Percentiles rank a stretch among this genome's conserved stretches.
Conservation (phyloP, 2,797 vertebrate genomes). For the Geotrypetes seraphini region DNA sequence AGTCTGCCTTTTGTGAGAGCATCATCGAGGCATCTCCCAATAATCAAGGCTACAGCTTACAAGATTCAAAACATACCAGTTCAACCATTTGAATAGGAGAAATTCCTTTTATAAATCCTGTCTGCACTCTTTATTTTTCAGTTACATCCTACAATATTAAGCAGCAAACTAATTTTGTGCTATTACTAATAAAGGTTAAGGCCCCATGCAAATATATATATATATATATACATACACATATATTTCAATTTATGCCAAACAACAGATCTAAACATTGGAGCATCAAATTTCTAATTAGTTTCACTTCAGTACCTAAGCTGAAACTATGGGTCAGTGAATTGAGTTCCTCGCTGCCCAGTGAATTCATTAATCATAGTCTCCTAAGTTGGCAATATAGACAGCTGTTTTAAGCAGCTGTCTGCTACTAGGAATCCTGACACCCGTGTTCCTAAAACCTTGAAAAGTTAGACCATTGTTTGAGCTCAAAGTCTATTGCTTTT, state of each 20-base stretch:
- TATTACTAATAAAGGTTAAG: constrained; percentile 52
- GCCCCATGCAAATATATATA: constrained; percentile 43
- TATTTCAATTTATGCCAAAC: too few relatives aligned
- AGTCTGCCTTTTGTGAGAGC: too few relatives aligned
- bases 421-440: constrained; percentile 20
- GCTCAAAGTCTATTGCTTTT: constrained; percentile 19
- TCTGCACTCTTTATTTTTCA: background rate
- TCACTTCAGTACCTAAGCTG: constrained; percentile 69
- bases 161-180: constrained; percentile 16
- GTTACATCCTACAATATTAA: background rate
- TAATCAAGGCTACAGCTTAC: too few relatives aligned
- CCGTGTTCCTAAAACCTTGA: constrained; percentile 4
- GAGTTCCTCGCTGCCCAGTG: constrained; percentile 62
- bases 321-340: constrained; percentile 65
- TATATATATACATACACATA: too few relatives aligned
- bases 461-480: constrained; percentile 19
- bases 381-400: constrained; percentile 57
- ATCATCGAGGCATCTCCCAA: too few relatives aligned
- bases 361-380: constrained; percentile 73
- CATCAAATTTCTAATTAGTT: constrained; percentile 76
- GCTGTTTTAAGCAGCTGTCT: constrained; percentile 61
- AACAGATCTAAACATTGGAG: too few relatives aligned
- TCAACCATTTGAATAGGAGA: too few relatives aligned
- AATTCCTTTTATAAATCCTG: too few relatives aligned
- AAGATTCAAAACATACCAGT: too few relatives aligned